Evolutionary conservation across 2,888 invertebrate genomes (phyloP).

Genomic region (Hesperia comma): DNA sequence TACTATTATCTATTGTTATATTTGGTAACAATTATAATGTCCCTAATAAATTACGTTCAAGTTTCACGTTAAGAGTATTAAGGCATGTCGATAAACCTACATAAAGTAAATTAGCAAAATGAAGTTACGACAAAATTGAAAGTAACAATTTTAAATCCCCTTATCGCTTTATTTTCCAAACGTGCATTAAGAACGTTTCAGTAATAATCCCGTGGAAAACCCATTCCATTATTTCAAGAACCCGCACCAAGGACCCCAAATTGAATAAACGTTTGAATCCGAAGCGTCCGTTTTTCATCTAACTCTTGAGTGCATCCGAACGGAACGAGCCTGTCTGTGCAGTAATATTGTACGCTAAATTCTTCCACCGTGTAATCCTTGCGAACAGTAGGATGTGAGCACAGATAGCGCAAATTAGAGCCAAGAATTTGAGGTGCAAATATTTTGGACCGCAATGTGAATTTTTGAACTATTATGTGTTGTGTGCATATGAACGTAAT

Average conservation of each 20-base stretch:
- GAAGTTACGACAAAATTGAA: constrained; percentile 13
- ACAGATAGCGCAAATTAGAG: constrained; percentile 20
- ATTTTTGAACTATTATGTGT: too few species aligned
- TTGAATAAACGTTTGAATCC: constrained; percentile 37
- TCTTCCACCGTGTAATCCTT: constrained; percentile 29
- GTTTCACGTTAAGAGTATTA: too few species aligned
- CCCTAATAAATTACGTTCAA: too few species aligned
- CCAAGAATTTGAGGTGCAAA: constrained; percentile 11
- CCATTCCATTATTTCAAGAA: constrained; percentile 36
- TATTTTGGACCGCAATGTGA: not conserved
- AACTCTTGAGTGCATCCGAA: constrained; percentile 39
- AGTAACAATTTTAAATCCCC: constrained; percentile 30
- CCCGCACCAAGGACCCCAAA: constrained; percentile 35
- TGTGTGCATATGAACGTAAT: not conserved
- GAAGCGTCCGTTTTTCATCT: constrained; percentile 40
- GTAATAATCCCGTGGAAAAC: constrained; percentile 35
- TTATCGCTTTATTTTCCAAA: constrained; percentile 23
- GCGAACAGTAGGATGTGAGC: constrained; percentile 15
- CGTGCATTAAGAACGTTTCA: constrained; percentile 32
- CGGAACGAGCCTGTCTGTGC: constrained; percentile 33
- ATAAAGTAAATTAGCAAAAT: not conserved
- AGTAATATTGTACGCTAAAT: constrained; percentile 22
- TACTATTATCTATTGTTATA: too few species aligned
- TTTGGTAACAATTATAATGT: too few species aligned
- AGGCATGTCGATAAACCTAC: too few species aligned